Conservation (phyloP, 2,113 vertebrate species). For the Hippolais icterina region DNA sequence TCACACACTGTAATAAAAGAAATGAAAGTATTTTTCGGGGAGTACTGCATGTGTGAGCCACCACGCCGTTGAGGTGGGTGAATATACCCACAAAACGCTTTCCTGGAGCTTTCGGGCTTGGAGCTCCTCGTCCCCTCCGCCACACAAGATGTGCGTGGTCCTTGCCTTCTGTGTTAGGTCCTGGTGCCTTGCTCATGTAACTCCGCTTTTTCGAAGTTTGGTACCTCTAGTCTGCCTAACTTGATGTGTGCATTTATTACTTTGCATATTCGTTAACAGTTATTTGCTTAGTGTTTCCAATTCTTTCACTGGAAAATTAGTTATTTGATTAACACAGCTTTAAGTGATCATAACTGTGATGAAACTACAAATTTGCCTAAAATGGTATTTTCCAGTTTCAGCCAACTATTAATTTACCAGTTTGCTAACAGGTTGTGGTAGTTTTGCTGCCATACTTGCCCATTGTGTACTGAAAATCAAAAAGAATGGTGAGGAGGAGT, state of each 20-base stretch:
- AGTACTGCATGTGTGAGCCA: fast-evolving
- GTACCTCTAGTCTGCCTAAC: neutral
- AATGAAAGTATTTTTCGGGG: neutral
- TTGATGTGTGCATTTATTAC: fast-evolving
- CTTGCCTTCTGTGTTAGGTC: neutral
- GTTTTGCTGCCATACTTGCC: neutral
- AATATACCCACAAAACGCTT: fast-evolving
- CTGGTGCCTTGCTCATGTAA: neutral
- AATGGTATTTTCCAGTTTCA: neutral
- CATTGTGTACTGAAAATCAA: neutral
- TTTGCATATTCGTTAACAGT: neutral
- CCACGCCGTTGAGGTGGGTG: fast-evolving
- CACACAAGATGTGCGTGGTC: fast-evolving
- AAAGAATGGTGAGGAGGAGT: neutral
- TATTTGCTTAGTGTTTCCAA: neutral
- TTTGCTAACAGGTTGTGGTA: neutral
- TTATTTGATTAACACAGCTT: neutral
- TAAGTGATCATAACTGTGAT: neutral
- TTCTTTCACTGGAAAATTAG: neutral
- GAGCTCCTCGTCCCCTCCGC: too few species aligned
- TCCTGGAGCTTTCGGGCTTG: neutral
- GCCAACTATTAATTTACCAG: neutral
- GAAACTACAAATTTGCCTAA: neutral
- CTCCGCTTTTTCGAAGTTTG: neutral
- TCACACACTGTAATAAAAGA: neutral